These are phyloP conservation scores for Pongo pygmaeus DNA, from an alignment of 2,113 vertebrate genomes.

Conservation along the genomic window DNA sequence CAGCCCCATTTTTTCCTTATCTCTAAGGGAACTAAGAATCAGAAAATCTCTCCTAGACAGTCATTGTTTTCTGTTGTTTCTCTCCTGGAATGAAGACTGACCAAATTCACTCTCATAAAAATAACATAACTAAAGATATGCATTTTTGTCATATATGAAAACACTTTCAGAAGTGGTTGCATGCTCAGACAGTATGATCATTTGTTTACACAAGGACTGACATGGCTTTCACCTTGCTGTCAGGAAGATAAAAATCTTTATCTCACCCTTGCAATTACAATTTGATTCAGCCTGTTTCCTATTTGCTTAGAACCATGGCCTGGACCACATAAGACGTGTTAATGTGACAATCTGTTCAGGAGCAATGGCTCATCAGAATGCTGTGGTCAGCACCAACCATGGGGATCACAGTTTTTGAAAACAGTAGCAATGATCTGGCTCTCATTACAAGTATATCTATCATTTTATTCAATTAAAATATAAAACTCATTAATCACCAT, in stretches of 20 bases:
- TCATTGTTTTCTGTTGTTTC: neutral
- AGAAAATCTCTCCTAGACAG: neutral
- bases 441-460: neutral
- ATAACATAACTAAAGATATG: neutral
- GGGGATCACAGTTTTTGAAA: neutral
- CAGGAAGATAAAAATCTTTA: neutral
- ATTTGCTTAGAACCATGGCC: neutral
- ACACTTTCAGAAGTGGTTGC: neutral
- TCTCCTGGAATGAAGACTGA: neutral
- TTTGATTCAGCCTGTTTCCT: neutral
- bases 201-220: neutral
- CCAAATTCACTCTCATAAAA: neutral
- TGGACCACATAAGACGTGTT: neutral
- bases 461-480: neutral
- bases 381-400: fast-evolving
- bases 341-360: neutral
- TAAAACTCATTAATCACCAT: neutral
- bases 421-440: neutral
- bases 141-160: neutral
- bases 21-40: neutral
- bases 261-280: neutral
- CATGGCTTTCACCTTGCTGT: neutral
- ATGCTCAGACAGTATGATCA: constrained; percentile 32
- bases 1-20: no score
- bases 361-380: neutral